Percentiles rank a stretch among this genome's conserved stretches.
These are phyloP conservation scores for Planococcus citri DNA, from an alignment of 1,140 invertebrate species.

Conservation along the genomic window DNA sequence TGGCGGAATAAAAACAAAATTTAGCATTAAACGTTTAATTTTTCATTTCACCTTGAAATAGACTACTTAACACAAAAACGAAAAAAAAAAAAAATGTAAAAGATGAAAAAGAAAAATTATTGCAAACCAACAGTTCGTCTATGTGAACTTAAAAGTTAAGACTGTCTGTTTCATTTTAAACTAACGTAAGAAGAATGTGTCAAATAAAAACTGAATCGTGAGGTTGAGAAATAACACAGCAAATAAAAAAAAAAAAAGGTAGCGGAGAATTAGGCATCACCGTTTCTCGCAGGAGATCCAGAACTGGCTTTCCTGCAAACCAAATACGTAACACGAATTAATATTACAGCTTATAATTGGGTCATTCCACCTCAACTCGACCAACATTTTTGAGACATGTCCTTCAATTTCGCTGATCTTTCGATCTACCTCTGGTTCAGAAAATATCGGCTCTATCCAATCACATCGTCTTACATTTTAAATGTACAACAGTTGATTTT, in stretches of 20 bases:
- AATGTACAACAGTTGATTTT: too few species aligned
- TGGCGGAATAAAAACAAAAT: neutral
- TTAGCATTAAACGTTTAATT: neutral
- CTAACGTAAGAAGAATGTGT: conserved; percentile 1
- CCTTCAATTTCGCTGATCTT: too few species aligned
- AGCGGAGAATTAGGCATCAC: neutral
- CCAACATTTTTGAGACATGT: too few species aligned
- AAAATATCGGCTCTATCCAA: too few species aligned
- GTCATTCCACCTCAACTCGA: too few species aligned
- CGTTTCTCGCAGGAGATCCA: neutral
- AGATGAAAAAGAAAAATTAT: neutral
- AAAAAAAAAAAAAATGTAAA: neutral
- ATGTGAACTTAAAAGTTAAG: neutral
- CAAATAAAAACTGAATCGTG: neutral
- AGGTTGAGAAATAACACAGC: neutral
- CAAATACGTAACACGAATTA: neutral
- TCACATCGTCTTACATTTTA: too few species aligned
- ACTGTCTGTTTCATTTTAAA: neutral
- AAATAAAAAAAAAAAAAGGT: too few species aligned
- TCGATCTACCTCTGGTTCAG: too few species aligned
- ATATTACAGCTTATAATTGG: neutral
- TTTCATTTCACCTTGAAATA: neutral
- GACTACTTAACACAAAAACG: neutral
- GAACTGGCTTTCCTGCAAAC: neutral
- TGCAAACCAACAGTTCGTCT: neutral